Evolutionary conservation across 2,797 vertebrate genomes (phyloP).

Genomic region (Gallirallus australis): DNA sequence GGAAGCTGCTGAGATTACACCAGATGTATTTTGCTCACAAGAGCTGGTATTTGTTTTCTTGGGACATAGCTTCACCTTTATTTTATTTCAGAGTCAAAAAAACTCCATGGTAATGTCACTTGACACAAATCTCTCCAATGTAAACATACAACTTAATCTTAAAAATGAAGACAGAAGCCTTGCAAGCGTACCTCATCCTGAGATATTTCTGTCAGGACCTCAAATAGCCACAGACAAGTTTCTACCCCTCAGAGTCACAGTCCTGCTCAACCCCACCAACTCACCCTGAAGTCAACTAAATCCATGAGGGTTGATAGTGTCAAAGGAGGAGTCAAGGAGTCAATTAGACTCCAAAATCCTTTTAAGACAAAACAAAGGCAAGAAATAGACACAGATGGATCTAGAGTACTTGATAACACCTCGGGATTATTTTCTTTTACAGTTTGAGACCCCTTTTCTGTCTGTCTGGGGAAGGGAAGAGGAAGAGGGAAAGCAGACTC

Average conservation of each 20-base stretch:
- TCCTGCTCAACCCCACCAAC: background rate
- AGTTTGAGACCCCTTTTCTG: background rate
- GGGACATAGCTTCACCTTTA: background rate
- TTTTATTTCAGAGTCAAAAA: background rate
- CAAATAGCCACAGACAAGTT: background rate
- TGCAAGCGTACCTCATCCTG: background rate
- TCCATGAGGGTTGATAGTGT: background rate
- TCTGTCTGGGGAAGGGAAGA: rapidly evolving
- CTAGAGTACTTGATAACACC: background rate
- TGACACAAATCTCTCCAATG: background rate
- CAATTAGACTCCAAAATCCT: background rate
- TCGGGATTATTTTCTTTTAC: background rate
- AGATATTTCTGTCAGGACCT: background rate
- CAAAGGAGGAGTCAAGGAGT: background rate
- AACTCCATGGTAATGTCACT: background rate
- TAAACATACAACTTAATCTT: background rate
- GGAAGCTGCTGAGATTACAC: background rate
- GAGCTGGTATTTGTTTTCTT: background rate
- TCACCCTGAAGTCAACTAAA: background rate
- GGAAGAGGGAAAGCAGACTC: background rate
- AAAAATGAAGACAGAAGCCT: background rate
- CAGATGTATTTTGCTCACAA: background rate
- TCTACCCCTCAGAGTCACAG: background rate
- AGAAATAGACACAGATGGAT: background rate
- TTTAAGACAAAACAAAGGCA: background rate